Evolutionary conservation across 2,797 vertebrate genomes (phyloP).

Genomic region (Oryzias sinensis): DNA sequence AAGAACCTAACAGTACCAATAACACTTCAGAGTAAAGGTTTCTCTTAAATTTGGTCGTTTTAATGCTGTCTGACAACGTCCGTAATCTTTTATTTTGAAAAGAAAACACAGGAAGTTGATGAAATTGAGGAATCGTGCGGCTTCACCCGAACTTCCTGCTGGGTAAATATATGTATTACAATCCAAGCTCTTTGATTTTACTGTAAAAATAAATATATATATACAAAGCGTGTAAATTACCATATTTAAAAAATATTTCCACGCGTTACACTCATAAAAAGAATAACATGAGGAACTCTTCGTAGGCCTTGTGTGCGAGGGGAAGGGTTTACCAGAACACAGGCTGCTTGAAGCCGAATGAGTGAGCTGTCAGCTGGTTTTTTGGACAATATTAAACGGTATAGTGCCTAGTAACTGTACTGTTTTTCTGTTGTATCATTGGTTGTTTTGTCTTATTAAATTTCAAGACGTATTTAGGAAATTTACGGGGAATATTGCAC

Average conservation of each 20-base stretch:
- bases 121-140: background rate
- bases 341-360: conserved; percentile 76
- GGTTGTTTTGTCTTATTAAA: background rate
- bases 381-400: conserved; percentile 31
- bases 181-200: background rate
- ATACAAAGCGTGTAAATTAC: background rate
- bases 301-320: conserved; percentile 3
- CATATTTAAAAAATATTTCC: rapidly evolving
- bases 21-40: conserved; percentile 44
- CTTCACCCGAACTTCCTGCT: background rate
- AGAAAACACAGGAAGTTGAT: background rate
- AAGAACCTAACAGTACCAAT: background rate
- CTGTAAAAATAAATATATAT: rapidly evolving
- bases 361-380: conserved; percentile 26
- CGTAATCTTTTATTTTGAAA: conserved; percentile 54
- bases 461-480: rapidly evolving
- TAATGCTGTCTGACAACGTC: rapidly evolving
- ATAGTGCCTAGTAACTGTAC: background rate
- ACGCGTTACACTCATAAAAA: rapidly evolving
- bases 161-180: background rate
- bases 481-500: background rate
- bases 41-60: rapidly evolving
- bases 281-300: conserved; percentile 38
- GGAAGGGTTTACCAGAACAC: conserved; percentile 44
- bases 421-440: background rate